Evolutionary conservation across 2,113 vertebrate genomes (phyloP).

Genomic region (Fregetta grallaria): DNA sequence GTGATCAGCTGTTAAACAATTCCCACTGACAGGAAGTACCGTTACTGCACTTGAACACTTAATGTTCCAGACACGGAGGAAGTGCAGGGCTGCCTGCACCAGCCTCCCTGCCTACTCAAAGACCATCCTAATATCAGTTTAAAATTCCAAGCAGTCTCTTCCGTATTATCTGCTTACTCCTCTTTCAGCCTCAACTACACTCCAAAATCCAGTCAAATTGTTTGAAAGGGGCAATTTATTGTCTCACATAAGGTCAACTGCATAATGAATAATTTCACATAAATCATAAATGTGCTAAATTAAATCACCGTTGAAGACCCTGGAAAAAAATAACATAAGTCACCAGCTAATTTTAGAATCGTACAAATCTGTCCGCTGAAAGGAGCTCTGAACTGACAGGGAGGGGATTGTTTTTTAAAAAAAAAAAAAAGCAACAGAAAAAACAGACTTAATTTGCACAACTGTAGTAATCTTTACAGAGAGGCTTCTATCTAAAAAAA

Average conservation of each 20-base stretch:
- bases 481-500: not conserved
- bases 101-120: not conserved
- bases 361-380: not conserved
- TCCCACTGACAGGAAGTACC: not conserved
- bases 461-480: not conserved
- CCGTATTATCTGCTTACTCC: not conserved
- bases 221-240: not conserved
- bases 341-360: not conserved
- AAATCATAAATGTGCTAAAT: not conserved
- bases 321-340: not conserved
- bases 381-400: not conserved
- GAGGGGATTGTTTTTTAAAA: not conserved
- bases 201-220: not conserved
- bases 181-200: not conserved
- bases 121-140: not conserved
- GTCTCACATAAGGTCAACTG: not conserved
- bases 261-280: not conserved
- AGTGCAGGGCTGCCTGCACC: not conserved
- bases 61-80: not conserved
- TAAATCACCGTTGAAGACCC: not conserved
- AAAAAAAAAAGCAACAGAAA: not conserved
- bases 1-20: not conserved
- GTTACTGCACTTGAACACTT: not conserved
- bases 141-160: not conserved
- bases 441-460: not conserved